Conservation (phyloP, 2,888 invertebrate genomes). For the Alcis repandata region DNA sequence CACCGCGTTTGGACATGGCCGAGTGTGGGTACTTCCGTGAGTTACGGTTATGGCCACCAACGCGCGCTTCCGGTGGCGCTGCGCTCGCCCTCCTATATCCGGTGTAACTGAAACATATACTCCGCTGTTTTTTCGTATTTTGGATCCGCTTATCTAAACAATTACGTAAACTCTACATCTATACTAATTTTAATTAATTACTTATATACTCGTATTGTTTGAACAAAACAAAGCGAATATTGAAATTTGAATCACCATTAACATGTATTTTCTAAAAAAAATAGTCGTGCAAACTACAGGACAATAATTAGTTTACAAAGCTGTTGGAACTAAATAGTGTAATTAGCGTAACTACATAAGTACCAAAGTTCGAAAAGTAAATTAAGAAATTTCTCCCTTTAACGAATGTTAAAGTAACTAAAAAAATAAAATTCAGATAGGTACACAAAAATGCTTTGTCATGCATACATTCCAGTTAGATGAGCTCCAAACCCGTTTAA, state of each 20-base stretch:
- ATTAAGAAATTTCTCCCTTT: background rate
- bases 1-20: constrained; percentile 68
- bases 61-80: constrained; percentile 59
- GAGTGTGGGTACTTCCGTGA: constrained; percentile 59
- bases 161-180: too few relatives aligned
- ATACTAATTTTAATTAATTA: too few relatives aligned
- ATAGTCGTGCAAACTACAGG: too few relatives aligned
- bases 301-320: too few relatives aligned
- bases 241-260: too few relatives aligned
- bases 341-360: background rate
- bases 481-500: constrained; percentile 43
- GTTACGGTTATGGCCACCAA: constrained; percentile 71
- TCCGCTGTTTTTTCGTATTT: constrained; percentile 42
- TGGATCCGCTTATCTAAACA: constrained; percentile 15
- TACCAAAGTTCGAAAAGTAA: background rate
- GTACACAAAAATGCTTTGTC: constrained; percentile 33
- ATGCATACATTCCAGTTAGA: constrained; percentile 47
- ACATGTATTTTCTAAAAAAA: too few relatives aligned
- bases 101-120: constrained; percentile 56
- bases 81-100: constrained; percentile 64
- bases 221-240: too few relatives aligned
- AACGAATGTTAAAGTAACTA: background rate
- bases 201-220: too few relatives aligned
- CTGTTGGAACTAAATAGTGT: too few relatives aligned
- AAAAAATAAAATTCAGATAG: background rate